phyloP scores from a whole-genome alignment of 1,140 invertebrate species.

The Neodiprion pinetum region DNA sequence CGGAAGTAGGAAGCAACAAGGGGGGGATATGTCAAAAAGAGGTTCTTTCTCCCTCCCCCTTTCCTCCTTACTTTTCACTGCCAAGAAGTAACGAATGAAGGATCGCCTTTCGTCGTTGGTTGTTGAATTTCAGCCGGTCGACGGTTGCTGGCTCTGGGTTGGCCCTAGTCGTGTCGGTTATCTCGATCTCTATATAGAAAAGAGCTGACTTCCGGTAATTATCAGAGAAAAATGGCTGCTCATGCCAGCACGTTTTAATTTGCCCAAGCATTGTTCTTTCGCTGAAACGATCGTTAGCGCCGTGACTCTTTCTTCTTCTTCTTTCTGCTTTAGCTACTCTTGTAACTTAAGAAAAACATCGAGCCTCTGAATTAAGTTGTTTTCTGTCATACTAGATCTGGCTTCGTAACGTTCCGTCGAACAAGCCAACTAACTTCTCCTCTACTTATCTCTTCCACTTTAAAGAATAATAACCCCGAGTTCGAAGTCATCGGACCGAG shows the following conservation, averaged over 20 bases:
- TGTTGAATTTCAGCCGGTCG: neutral
- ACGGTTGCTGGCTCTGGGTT: slow-evolving; percentile 24
- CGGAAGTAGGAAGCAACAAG: neutral
- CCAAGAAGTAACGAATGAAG: slow-evolving; percentile 15
- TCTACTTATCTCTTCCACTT: neutral
- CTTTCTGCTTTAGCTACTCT: neutral
- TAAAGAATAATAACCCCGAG: neutral
- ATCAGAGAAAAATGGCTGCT: slow-evolving; percentile 37
- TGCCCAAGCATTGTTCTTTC: slow-evolving; percentile 6
- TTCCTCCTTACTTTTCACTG: slow-evolving; percentile 27
- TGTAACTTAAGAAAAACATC: neutral
- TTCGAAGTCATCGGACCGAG: neutral
- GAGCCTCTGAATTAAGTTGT: slow-evolving; percentile 5
- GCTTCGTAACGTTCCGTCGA: neutral
- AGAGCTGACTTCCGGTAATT: slow-evolving; percentile 39
- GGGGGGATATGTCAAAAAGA: neutral
- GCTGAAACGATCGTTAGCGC: neutral
- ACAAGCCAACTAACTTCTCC: neutral
- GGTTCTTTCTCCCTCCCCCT: slow-evolving; percentile 14
- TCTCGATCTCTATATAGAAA: slow-evolving; percentile 37
- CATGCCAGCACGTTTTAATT: slow-evolving; percentile 32
- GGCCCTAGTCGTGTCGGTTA: slow-evolving; percentile 34
- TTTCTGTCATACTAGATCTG: neutral
- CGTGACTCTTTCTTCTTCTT: neutral
- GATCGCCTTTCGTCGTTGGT: slow-evolving; percentile 21